Evolutionary conservation across 2,797 vertebrate species (phyloP).

Genomic region (Aplochiton taeniatus): DNA sequence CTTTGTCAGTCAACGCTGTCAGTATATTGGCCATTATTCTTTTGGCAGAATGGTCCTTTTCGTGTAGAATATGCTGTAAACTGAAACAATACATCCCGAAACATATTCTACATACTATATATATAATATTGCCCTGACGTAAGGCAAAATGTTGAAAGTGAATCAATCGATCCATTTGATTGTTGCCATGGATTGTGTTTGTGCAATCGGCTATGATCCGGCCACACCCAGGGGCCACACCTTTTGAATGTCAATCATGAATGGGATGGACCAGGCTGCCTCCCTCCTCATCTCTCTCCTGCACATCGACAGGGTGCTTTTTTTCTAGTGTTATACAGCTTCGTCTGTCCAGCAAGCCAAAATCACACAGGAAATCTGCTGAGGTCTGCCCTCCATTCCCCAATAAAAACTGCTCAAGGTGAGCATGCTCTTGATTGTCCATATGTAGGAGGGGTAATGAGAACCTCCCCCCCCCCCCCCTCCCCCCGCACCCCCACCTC

Average conservation of each 20-base stretch:
- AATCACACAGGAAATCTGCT: not conserved
- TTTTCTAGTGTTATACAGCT: too few species aligned
- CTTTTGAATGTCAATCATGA: not conserved
- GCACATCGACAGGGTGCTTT: not conserved
- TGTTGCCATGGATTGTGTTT: not conserved
- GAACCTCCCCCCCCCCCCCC: not conserved
- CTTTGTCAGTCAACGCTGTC: conserved; percentile 4
- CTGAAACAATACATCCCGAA: not conserved
- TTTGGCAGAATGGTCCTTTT: too few species aligned
- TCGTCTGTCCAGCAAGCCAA: too few species aligned
- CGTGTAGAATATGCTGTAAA: not conserved
- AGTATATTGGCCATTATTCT: conserved; percentile 1
- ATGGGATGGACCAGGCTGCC: not conserved
- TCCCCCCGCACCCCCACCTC: not conserved
- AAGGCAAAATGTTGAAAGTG: not conserved
- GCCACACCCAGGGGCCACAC: not conserved
- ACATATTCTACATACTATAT: not conserved
- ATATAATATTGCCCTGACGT: not conserved
- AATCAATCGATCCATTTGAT: not conserved
- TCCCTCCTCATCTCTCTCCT: not conserved
- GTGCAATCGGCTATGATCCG: not conserved
- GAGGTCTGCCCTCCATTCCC: not conserved
- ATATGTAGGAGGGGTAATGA: conserved; percentile 5
- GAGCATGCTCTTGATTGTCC: not conserved
- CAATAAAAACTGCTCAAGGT: not conserved